These are phyloP conservation scores for Gallinago stenura DNA, from an alignment of 2,797 vertebrate species.

Conservation along the genomic window DNA sequence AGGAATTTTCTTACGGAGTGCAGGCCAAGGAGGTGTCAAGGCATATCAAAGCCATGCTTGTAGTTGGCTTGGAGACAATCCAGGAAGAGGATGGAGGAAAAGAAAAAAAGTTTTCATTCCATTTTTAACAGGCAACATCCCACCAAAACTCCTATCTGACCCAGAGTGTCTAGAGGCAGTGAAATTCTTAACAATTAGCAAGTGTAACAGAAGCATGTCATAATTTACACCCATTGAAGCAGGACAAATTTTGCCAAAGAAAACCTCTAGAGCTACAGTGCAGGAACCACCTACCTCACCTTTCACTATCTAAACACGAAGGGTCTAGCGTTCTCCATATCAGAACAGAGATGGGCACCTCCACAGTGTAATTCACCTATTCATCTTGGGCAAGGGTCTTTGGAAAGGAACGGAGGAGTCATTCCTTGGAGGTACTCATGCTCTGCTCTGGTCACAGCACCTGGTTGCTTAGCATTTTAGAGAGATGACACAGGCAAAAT, in stretches of 20 bases:
- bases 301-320: not conserved
- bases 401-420: not conserved
- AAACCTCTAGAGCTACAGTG: not conserved
- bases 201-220: not conserved
- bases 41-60: conserved; percentile 40
- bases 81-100: not conserved
- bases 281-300: not conserved
- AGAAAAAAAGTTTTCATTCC: not conserved
- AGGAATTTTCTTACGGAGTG: not conserved
- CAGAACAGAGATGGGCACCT: not conserved
- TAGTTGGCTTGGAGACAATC: not conserved
- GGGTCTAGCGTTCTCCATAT: not conserved
- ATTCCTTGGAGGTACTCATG: not conserved
- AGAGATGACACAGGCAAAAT: not conserved
- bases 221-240: not conserved
- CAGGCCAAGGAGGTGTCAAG: not conserved
- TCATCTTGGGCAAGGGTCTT: not conserved
- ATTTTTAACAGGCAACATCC: not conserved
- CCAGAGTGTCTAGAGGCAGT: not conserved
- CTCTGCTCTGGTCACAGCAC: not conserved
- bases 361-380: not conserved
- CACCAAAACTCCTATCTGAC: not conserved
- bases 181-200: not conserved
- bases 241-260: not conserved
- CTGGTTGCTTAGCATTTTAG: not conserved